A percentile compares a stretch with the other conserved stretches of the same genome.
phyloP scores from a whole-genome alignment of 2,888 invertebrate genomes.

The Elegia similella region DNA sequence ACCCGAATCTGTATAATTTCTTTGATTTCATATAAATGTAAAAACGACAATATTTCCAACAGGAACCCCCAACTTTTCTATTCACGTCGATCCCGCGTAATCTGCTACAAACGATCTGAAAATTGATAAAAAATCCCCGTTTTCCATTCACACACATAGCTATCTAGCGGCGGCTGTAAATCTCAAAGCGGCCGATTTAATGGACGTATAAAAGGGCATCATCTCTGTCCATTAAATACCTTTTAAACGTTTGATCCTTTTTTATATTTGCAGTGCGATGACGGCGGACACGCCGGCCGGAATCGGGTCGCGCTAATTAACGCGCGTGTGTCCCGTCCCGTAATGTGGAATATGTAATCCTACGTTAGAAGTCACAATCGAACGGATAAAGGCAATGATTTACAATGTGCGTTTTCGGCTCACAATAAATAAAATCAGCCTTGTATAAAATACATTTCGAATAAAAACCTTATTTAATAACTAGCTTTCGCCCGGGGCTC shows the following conservation, averaged over 20 bases:
- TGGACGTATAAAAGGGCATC: slow-evolving; percentile 76
- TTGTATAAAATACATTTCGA: too few species aligned
- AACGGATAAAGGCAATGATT: neutral
- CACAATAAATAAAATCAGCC: too few species aligned
- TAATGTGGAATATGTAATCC: slow-evolving; percentile 7
- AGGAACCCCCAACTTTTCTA: slow-evolving; percentile 13
- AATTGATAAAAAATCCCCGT: slow-evolving; percentile 58
- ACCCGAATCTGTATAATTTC: neutral
- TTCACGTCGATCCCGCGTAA: slow-evolving; percentile 34
- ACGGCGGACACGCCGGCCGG: slow-evolving; percentile 64
- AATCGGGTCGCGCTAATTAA: slow-evolving; percentile 64
- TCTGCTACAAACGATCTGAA: slow-evolving; percentile 64
- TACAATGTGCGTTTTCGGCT: too few species aligned
- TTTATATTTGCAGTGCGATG: slow-evolving; percentile 74
- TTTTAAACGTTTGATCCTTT: slow-evolving; percentile 81
- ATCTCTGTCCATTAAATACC: slow-evolving; percentile 79
- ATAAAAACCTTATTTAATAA: too few species aligned
- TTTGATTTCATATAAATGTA: neutral
- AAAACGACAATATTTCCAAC: slow-evolving; percentile 6
- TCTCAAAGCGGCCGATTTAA: slow-evolving; percentile 76
- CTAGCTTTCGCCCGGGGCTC: too few species aligned
- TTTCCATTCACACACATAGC: slow-evolving; percentile 59
- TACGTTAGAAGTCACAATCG: slow-evolving; percentile 4
- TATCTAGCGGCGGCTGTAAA: slow-evolving; percentile 60
- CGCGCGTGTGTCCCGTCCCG: slow-evolving; percentile 34